Evolutionary conservation across 2,113 vertebrate genomes (phyloP), one percentile per base, ranked within the genome.

Genomic region (Nerophis lumbriciformis): DNA sequence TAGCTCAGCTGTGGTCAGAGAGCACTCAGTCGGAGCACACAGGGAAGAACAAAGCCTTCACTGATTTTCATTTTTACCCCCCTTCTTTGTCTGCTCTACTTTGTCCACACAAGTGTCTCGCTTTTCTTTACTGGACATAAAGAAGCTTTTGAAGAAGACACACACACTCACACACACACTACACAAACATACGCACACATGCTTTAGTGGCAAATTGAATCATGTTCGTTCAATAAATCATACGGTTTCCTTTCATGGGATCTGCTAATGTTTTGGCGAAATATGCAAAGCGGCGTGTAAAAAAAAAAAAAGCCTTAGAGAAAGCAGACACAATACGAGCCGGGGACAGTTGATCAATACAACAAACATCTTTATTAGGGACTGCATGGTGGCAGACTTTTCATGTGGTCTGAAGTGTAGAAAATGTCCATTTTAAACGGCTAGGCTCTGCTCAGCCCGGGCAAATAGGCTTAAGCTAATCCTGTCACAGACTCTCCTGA

Each of bases 31-130:
- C 69, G 82, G 82, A 84, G 81, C 76, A 69, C 78, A 79, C 82
- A 83, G 70, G 37, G 35, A 80, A 81, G 87, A 88, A 90, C 89
- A 91, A 90, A 91, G 88, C 85, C 76, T 63, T 77, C 78, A 83
- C 85, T 83, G 84, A 88, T 90, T 88, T 88, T 82, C 84, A 86
- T 81, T 83, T 78, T 82, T 77, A 64, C 66, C 74, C 75, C 66
- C 62, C 77, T 80, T 83, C 81, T 84, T 85, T 88, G 84, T 87
- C 82, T 80, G 79, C 72, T 77, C 79, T 72, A 73, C 79, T 79
- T 83, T 86, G 80, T 80, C 72, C 75, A 70, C 80, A 86, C 79
- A 28, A n/a, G 78, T 79, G 76, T 81, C 76, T 54, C 54, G 71
- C 79, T 82, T 83, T 84, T 80, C 75, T 82, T 79, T 64, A 70